Evolutionary conservation across 2,888 invertebrate genomes (phyloP), one percentile per base, ranked within the genome.

Genomic region (Ophonus ardosiacus): DNA sequence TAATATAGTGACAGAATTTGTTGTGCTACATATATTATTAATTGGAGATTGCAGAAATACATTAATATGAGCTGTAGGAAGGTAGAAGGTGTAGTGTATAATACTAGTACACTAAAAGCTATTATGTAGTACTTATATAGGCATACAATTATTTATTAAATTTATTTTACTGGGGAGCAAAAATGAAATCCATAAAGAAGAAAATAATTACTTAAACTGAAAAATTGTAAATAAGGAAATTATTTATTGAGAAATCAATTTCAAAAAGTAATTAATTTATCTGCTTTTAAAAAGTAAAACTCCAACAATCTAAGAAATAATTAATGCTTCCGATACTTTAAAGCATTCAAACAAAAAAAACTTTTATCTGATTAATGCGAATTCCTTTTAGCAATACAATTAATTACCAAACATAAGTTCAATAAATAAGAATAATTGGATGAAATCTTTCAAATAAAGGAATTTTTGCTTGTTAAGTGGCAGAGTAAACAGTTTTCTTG

Each of bases 311-410:
- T 4, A 56, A 56, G 56, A n/a, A 13, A 51, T 51, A 51, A 51
- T 51, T 51, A 51, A 51, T 51, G 8, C 43, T 51, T 51, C 43
- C 43, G 43, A 51, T 51, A 51, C 31, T 31, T 31, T 31, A 31
- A 31, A 31, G 31, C 31, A 31, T 31, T 31, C 31, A 31, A 31
- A 31, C 31, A 17, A n/a, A 38, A 65, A 65, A 68, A 31, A 13
- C 7, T 13, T 68, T 68, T 68, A 68, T 68, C 68, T 68, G 31
- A 38, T 38, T 68, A 68, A 68, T 68, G n/a, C 6, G 68, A 68
- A 68, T 38, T n/a, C 38, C 13, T 15, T 63, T 13, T 21, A 17
- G 24, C 24, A 63, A 68, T 38, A 38, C 7, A 68, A 68, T 68
- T 13, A 68, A 68, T 68, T 68, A 68, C 15, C 5, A 63, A 18